phyloP scores from a whole-genome alignment of 2,888 invertebrate species.

The Acrobasis repandana region DNA sequence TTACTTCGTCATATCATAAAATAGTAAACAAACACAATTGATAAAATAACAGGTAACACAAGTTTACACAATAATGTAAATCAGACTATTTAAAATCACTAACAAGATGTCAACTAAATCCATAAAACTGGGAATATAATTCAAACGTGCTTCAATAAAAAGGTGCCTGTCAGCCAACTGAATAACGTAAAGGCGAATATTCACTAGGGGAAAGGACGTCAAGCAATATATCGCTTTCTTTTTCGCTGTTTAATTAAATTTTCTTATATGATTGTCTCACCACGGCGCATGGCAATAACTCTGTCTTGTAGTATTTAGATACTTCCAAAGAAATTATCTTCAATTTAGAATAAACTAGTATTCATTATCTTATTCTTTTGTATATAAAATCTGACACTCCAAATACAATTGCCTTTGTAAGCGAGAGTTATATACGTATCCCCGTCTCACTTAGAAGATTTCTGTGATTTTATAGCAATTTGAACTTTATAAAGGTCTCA shows the following conservation, averaged over 20 bases:
- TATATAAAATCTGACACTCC: too few species aligned
- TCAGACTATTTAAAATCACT: conserved; percentile 72
- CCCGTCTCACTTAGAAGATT: too few species aligned
- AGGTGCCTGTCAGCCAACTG: conserved; percentile 52
- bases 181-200: conserved; percentile 34
- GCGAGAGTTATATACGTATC: too few species aligned
- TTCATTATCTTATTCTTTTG: too few species aligned
- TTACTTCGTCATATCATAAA: conserved; percentile 25
- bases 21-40: conserved; percentile 48
- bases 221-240: not conserved
- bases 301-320: too few species aligned
- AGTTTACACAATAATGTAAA: conserved; percentile 51
- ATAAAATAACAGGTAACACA: conserved; percentile 70
- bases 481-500: too few species aligned
- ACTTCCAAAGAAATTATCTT: too few species aligned
- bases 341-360: too few species aligned
- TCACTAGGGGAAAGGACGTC: conserved; percentile 28
- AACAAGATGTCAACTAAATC: conserved; percentile 64
- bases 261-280: too few species aligned
- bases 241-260: not conserved
- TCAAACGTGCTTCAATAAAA: conserved; percentile 60
- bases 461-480: too few species aligned
- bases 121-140: conserved; percentile 56
- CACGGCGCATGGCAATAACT: too few species aligned
- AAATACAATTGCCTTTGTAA: too few species aligned